phyloP scores from a whole-genome alignment of 1,140 invertebrate species.

The Tetraneura akinire region DNA sequence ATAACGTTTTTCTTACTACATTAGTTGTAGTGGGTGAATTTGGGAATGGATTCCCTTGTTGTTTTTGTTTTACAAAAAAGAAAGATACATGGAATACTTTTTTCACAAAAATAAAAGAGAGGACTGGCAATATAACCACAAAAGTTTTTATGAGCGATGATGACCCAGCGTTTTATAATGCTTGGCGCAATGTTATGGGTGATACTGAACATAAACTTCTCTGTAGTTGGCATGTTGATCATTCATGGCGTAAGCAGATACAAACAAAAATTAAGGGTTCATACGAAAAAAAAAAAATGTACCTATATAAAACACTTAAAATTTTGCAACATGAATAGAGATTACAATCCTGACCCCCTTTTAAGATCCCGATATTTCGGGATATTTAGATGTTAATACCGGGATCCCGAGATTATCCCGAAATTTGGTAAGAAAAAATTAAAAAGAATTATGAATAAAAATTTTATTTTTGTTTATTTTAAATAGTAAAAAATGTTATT shows the following conservation, averaged over 20 bases:
- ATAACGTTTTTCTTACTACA: not conserved
- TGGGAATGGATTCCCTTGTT: constrained; percentile 1
- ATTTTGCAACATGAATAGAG: not conserved
- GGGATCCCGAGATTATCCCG: too few species aligned
- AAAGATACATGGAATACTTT: not conserved
- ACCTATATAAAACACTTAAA: not conserved
- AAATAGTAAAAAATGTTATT: too few species aligned
- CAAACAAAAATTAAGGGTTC: not conserved
- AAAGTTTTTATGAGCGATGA: constrained; percentile 5
- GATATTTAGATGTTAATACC: too few species aligned
- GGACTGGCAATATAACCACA: not conserved
- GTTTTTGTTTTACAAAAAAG: not conserved
- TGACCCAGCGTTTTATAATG: not conserved
- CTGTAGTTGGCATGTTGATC: not conserved
- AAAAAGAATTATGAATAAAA: too few species aligned
- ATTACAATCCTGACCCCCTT: too few species aligned
- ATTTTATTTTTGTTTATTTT: too few species aligned
- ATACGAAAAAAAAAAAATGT: not conserved
- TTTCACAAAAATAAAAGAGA: not conserved
- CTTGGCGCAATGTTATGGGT: not conserved
- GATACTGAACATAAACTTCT: not conserved
- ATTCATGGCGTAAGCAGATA: not conserved
- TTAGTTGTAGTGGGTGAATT: not conserved
- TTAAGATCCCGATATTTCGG: too few species aligned
- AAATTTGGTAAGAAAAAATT: too few species aligned